phyloP scores from a whole-genome alignment of 2,113 vertebrate genomes.

The Pitta sordida region DNA sequence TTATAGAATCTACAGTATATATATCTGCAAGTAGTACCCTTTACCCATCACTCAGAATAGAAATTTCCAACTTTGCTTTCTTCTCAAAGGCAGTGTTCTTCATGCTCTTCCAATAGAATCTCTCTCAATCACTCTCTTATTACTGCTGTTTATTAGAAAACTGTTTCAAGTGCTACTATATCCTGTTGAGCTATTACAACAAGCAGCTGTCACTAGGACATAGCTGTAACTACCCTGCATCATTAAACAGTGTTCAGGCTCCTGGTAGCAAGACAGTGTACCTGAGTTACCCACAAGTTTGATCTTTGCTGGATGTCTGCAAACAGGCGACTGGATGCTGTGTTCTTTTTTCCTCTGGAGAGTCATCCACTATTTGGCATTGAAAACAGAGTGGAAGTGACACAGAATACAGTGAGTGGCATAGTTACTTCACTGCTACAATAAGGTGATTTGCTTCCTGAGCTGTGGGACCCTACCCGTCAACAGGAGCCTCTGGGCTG shows the following conservation, averaged over 20 bases:
- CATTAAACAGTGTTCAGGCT: neutral
- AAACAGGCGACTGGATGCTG: neutral
- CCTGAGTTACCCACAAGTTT: neutral
- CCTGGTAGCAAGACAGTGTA: neutral
- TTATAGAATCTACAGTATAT: neutral
- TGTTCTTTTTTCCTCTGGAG: neutral
- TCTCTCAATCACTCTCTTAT: neutral
- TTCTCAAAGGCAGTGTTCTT: neutral
- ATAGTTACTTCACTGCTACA: neutral
- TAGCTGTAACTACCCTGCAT: neutral
- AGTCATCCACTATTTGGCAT: neutral
- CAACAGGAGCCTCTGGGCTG: neutral
- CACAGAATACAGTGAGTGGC: neutral
- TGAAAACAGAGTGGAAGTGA: neutral
- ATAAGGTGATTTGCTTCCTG: neutral
- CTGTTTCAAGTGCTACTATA: neutral
- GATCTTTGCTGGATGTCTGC: neutral
- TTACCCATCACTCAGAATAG: neutral
- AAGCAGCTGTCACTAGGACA: neutral
- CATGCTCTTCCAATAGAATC: fast-evolving
- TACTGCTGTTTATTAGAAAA: neutral
- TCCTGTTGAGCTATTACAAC: neutral
- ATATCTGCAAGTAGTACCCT: neutral
- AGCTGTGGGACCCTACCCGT: neutral
- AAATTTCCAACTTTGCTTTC: neutral